phyloP scores from a whole-genome alignment of 2,113 vertebrate genomes.

The Rhodinocichla rosea region DNA sequence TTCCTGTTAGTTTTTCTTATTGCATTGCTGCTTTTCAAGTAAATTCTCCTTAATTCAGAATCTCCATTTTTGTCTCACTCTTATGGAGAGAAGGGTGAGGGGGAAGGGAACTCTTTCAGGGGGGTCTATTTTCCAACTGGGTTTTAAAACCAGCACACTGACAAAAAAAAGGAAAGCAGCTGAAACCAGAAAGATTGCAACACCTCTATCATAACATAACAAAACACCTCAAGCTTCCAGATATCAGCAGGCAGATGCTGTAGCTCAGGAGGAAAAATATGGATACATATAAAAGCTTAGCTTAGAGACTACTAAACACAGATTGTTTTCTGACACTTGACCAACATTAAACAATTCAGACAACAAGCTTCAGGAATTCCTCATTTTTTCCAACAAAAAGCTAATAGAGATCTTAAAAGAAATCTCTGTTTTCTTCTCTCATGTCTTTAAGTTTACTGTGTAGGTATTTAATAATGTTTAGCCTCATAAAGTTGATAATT shows the following conservation, averaged over 20 bases:
- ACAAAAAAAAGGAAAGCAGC: background rate
- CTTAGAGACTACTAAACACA: background rate
- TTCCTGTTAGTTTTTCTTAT: background rate
- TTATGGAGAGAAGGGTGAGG: background rate
- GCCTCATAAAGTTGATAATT: background rate
- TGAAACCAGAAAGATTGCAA: background rate
- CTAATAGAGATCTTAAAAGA: background rate
- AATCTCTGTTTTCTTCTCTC: background rate
- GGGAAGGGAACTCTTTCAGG: background rate
- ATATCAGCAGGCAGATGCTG: background rate
- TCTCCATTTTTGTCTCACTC: background rate
- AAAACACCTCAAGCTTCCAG: background rate
- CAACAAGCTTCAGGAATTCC: background rate
- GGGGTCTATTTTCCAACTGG: background rate
- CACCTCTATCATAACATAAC: background rate
- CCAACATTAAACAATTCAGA: background rate
- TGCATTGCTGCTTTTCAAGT: background rate
- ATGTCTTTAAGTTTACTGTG: background rate
- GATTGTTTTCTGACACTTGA: background rate
- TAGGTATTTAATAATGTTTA: background rate
- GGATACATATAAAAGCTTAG: background rate
- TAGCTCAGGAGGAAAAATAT: background rate
- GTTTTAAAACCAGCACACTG: background rate
- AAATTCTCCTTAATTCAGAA: background rate
- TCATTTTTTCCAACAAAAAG: slow-evolving; percentile 15